These are phyloP conservation scores for Chelon labrosus DNA, from an alignment of 2,797 vertebrate genomes.

Conservation along the genomic window DNA sequence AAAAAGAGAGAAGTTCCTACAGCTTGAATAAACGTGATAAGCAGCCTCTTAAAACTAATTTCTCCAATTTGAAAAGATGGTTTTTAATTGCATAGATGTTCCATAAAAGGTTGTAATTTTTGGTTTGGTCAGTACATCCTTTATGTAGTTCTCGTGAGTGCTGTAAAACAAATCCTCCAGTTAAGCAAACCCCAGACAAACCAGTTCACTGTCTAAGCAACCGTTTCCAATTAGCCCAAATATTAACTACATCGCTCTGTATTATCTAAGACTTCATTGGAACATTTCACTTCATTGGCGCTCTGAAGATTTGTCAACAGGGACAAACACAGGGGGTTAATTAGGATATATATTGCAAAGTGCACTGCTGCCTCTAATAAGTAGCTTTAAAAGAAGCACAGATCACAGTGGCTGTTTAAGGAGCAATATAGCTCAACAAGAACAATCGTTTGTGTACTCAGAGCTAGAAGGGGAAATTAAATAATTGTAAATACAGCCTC, in stretches of 20 bases:
- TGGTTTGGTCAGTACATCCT: slow-evolving; percentile 13
- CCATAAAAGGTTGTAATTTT: neutral
- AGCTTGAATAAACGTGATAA: neutral
- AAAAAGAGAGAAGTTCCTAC: neutral
- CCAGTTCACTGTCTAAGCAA: neutral
- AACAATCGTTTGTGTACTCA: slow-evolving; percentile 48
- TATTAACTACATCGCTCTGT: slow-evolving; percentile 10
- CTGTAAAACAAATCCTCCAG: neutral
- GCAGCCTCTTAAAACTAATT: neutral
- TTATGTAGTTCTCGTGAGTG: neutral
- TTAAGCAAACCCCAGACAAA: neutral
- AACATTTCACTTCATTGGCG: slow-evolving; percentile 4
- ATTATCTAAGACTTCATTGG: slow-evolving; percentile 15
- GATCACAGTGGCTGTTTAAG: slow-evolving; percentile 39
- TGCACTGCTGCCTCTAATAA: slow-evolving; percentile 36
- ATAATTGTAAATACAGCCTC: slow-evolving; percentile 28
- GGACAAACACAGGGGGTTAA: slow-evolving; percentile 36
- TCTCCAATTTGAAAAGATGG: slow-evolving; percentile 11
- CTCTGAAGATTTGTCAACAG: slow-evolving; percentile 25
- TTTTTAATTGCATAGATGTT: slow-evolving; percentile 16
- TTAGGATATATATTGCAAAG: slow-evolving; percentile 31
- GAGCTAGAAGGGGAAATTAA: slow-evolving; percentile 41
- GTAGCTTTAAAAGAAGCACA: slow-evolving; percentile 33
- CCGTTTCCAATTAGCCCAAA: neutral
- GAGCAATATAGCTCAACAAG: slow-evolving; percentile 40